These are phyloP conservation scores for Gymnosoma rotundatum DNA, from an alignment of 2,888 invertebrate genomes.

Conservation along the genomic window DNA sequence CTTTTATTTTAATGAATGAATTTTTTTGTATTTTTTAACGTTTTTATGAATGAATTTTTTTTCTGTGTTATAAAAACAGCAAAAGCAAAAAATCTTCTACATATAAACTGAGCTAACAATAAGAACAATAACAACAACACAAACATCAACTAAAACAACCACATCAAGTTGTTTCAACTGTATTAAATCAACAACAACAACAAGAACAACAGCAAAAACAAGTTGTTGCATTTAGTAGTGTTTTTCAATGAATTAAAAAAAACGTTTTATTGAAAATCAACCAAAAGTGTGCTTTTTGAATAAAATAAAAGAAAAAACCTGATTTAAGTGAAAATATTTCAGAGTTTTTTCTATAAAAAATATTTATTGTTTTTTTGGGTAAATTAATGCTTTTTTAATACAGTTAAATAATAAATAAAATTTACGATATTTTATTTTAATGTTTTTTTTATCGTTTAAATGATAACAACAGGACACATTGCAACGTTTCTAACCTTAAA, in stretches of 20 bases:
- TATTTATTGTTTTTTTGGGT: slow-evolving; percentile 4
- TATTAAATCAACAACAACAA: slow-evolving; percentile 35
- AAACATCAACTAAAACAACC: slow-evolving; percentile 7
- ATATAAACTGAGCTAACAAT: slow-evolving; percentile 55
- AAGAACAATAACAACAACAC: slow-evolving; percentile 12
- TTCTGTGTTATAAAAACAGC: slow-evolving; percentile 49
- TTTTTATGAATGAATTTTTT: slow-evolving; percentile 69
- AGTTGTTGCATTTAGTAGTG: slow-evolving; percentile 49
- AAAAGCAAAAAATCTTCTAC: slow-evolving; percentile 33
- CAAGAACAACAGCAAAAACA: slow-evolving; percentile 48
- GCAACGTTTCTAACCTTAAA: too few species aligned
- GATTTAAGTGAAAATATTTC: slow-evolving; percentile 63
- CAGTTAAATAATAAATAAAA: slow-evolving; percentile 8
- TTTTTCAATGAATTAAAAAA: slow-evolving; percentile 39
- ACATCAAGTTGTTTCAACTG: slow-evolving; percentile 39
- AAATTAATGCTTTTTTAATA: background rate
- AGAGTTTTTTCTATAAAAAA: slow-evolving; percentile 1
- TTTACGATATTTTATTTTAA: background rate
- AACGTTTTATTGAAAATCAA: slow-evolving; percentile 39
- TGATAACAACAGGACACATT: background rate
- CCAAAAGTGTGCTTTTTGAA: slow-evolving; percentile 43
- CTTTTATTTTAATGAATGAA: slow-evolving; percentile 69
- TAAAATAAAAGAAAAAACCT: slow-evolving; percentile 50
- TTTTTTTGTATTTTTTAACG: slow-evolving; percentile 54
- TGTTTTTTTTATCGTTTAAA: background rate